Evolutionary conservation across 1,140 invertebrate species (phyloP), one percentile per base, ranked within the genome.

Genomic region (Bombus soroeensis): DNA sequence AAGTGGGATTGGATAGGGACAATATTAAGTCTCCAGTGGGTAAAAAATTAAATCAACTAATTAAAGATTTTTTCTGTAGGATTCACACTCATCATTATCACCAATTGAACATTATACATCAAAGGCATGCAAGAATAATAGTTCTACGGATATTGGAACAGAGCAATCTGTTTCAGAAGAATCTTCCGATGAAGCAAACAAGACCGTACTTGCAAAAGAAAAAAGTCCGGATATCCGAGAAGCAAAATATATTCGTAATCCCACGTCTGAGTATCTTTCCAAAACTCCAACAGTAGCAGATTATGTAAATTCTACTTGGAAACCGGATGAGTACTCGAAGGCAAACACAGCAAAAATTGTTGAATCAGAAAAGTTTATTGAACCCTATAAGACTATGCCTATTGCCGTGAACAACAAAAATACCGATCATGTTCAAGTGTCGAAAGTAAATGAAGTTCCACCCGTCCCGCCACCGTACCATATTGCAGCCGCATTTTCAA

Each of bases 401-500:
- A 72, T 85, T 13, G 73, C 81, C n/a, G 37, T 77, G 10, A 89
- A 92, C 25, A 88, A 59, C 12, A 92, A 90, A 66, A 90, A 83
- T 32, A 66, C 87, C 6, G 86, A 90, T 64, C 87, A 70, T 70
- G 37, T 77, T 43, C 79, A 85, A 18, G 3, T 70, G 25, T 83
- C 87, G 22, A 93, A 89, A 88, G 79, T 90, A 12, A 93, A 91
- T 59, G 94, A 94, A 25, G 79, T 93, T 39, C 94, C 94, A 25
- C 93, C 92, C 9, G 93, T 94, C 34, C 97, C 97, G 15, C 97
- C 97, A 4, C 97, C 97, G 2, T 97, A 97, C 94, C 96, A 97
- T 87, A 97, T 97, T 86, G 97, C 97, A 18, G 96, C 97, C 9
- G 96, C 96, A 9, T 97, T 97, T 91, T 97, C 97, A 2, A 97